A percentile compares a stretch with the other conserved stretches of the same genome.
These are phyloP conservation scores for Chloromyia formosa DNA, from an alignment of 2,888 invertebrate genomes.

Conservation along the genomic window DNA sequence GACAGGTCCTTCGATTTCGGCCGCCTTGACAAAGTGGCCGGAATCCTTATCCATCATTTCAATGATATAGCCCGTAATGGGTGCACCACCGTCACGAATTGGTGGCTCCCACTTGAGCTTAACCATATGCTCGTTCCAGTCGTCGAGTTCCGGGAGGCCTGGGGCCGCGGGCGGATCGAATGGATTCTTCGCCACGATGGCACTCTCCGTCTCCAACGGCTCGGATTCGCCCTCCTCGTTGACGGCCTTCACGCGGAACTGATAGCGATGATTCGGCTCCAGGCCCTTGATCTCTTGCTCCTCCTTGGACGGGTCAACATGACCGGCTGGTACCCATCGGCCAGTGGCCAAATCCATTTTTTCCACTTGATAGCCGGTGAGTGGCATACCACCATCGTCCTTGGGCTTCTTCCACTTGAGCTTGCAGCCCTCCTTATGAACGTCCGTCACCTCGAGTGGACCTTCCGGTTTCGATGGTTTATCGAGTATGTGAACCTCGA, in stretches of 20 bases:
- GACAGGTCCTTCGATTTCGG: constrained; percentile 82
- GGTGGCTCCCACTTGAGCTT: constrained; percentile 93
- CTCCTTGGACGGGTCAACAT: constrained; percentile 81
- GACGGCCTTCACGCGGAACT: constrained; percentile 96
- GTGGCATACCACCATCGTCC: constrained; percentile 93
- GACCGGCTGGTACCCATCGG: constrained; percentile 87
- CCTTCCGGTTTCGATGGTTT: constrained; percentile 72
- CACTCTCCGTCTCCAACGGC: constrained; percentile 87
- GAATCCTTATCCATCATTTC: constrained; percentile 92
- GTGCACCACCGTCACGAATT: constrained; percentile 89
- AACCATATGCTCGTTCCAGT: constrained; percentile 90
- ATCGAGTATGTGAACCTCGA: constrained; percentile 88
- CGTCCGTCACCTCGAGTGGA: constrained; percentile 88
- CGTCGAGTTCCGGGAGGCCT: constrained; percentile 88
- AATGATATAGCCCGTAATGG: constrained; percentile 91
- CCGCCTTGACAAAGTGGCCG: constrained; percentile 84
- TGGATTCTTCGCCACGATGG: constrained; percentile 96
- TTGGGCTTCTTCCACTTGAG: constrained; percentile 94
- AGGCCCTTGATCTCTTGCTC: constrained; percentile 85
- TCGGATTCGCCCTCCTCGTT: constrained; percentile 98
- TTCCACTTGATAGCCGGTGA: constrained; percentile 91
- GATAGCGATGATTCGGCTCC: constrained; percentile 94
- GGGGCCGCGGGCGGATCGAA: constrained; percentile 89
- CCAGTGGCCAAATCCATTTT: constrained; percentile 92
- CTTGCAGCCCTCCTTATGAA: constrained; percentile 93